Base-by-base conservation (phyloP, 2,888 invertebrate species). In the Theristus sp. region DNA sequence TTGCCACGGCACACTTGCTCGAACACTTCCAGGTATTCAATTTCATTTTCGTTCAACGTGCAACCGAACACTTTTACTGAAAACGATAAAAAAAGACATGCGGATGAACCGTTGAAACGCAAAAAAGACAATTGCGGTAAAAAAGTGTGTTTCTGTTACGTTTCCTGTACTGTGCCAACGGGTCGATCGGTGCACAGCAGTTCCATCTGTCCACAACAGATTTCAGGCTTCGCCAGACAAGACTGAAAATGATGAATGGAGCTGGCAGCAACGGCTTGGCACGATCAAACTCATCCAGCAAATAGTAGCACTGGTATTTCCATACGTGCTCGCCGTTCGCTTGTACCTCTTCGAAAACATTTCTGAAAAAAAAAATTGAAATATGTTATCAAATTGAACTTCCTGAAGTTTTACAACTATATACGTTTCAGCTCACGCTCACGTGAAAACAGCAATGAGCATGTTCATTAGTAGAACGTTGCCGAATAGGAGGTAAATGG, bases 281-380 rank as follows among this genome's bases (percentile, higher is more conserved):
- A 58, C 75, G 71, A 63, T 74, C 75, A 62, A 76, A 76, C 64
- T 71, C 70, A 38, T 74, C 74, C 30, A 77, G 67, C 17, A 54
- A 20, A 46, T 72, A 73, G 62, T 74, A 76, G 73, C 75, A 75
- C 65, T 76, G 74, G 61, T 70, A 77, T 65, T 75, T 75, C 75
- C 76, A 77, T 58, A 77, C 74, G 67, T 74, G 73, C 58, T 74
- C 70, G 2, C 75, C 73, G 64, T 77, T 75, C 46, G 71, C 66
- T 61, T 76, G 73, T 10, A 76, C 74, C 59, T 72, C 71, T 30
- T 76, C 73, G 66, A 76, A 77, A 47, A 76, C 73, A 63, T 75
- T 69, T 58, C 77, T 77, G 70, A 31, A 72, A 22, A 6, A 24
- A 52, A 52, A 52, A 38, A 49, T 38, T 38, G 38, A 38, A 38